These are phyloP conservation scores for Eulithis testata DNA, from an alignment of 2,888 invertebrate genomes.

Conservation along the genomic window DNA sequence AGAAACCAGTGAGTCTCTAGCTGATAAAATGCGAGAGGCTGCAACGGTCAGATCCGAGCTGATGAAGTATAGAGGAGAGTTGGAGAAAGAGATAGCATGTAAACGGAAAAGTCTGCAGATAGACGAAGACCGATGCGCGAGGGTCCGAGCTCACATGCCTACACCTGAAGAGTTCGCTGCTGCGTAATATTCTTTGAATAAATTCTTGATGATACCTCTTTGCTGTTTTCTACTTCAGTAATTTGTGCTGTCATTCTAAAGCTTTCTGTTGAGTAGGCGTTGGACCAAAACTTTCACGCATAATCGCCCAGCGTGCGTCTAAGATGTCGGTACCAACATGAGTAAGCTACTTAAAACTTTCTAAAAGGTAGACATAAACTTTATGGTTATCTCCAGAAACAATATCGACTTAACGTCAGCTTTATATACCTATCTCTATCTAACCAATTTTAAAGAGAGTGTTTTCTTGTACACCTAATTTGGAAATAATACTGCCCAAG, in stretches of 20 bases:
- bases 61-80: constrained; percentile 85
- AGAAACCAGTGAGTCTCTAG: constrained; percentile 76
- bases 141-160: constrained; percentile 88
- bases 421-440: neutral
- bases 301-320: neutral
- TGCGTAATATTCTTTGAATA: constrained; percentile 47
- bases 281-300: constrained; percentile 6
- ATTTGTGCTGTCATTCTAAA: neutral
- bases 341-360: constrained; percentile 10
- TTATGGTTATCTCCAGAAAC: neutral
- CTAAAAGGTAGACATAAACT: constrained; percentile 10
- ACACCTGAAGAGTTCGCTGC: constrained; percentile 87
- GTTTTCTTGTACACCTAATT: too few relatives aligned
- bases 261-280: neutral
- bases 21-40: constrained; percentile 86
- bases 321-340: neutral
- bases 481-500: too few relatives aligned
- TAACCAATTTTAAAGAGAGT: too few relatives aligned
- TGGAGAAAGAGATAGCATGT: constrained; percentile 89
- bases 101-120: constrained; percentile 89
- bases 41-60: constrained; percentile 81
- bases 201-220: constrained; percentile 12
- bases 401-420: neutral
- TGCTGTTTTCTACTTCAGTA: neutral
- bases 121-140: constrained; percentile 86